Base-by-base conservation (phyloP, 2,797 vertebrate species). In the Caiman crocodilus region DNA sequence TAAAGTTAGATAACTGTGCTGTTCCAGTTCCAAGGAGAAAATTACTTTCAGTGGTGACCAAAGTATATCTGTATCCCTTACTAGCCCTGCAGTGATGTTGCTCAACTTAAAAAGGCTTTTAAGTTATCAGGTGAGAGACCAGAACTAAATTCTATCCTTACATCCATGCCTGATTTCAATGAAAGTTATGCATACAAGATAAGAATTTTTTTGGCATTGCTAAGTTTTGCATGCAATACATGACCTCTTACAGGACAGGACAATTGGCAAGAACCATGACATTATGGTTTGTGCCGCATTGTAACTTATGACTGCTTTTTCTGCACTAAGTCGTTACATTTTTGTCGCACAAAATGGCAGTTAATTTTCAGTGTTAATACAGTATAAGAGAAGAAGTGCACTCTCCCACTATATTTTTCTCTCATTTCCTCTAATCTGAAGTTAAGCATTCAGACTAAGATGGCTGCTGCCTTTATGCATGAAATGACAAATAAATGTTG, bases 381-480 rank as follows among this genome's bases (percentile, higher is more conserved):
- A 84, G 63, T 84, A 28, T 4, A 26, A 23, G 28, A 8, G 50
- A 59, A 59, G 81, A 32, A 84, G 94, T 81, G 32, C 20, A 56
- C n/a, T 69, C 11, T 50, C 42, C 42, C 42, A 50, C 11, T 50
- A 50, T 50, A 50, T 50, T 50, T 4, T 65, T 86, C 86, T 79
- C 16, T 76, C 82, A n/a, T 61, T 84, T 85, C 32, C 35, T 4
- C 42, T 11, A 6, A 85, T 89, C 80, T 84, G 58, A 85, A 85
- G 83, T 64, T 81, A 93, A 94, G 7, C 14, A 25, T 84, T 78
- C 75, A 76, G 10, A 80, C 28, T 74, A 78, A 81, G 42, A 26
- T 14, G 14, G 4, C 16, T 89, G 4, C 16, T 89, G 25, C 67
- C 42, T 84, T 81, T 76, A 25, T 83, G 56, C 28, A 87, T 78